Percentiles rank a stretch among this genome's conserved stretches.
phyloP scores from a whole-genome alignment of 2,797 vertebrate genomes.

The Coregonus sp. region DNA sequence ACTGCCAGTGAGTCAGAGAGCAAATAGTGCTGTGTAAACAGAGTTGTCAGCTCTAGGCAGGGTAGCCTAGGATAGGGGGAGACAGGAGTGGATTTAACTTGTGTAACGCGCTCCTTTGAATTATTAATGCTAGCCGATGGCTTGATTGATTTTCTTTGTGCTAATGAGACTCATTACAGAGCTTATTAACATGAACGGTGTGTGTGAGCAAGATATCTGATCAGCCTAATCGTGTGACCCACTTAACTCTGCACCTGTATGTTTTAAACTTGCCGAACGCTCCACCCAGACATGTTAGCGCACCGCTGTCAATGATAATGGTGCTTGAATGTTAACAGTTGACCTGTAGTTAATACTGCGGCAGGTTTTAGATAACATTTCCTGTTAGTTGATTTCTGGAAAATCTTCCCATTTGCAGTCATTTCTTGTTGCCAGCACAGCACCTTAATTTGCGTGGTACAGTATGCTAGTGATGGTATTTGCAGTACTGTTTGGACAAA shows the following conservation, averaged over 20 bases:
- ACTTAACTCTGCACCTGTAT: constrained; percentile 27
- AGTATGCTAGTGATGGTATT: constrained; percentile 36
- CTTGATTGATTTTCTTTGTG: constrained; percentile 75
- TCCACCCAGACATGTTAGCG: not conserved
- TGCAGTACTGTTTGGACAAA: constrained; percentile 57
- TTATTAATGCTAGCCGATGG: constrained; percentile 73
- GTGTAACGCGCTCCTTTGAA: constrained; percentile 63
- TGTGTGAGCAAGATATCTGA: constrained; percentile 63
- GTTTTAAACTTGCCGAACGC: constrained; percentile 14
- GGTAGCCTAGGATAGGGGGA: constrained; percentile 8
- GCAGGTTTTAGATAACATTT: constrained; percentile 20
- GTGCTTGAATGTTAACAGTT: constrained; percentile 47
- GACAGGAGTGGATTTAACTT: constrained; percentile 42
- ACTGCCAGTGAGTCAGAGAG: constrained; percentile 22
- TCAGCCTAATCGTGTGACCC: constrained; percentile 59
- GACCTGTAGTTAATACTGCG: constrained; percentile 33
- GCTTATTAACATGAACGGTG: constrained; percentile 66
- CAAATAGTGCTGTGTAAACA: constrained; percentile 40
- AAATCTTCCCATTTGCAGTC: constrained; percentile 24
- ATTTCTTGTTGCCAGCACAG: constrained; percentile 36
- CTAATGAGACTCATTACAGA: constrained; percentile 81
- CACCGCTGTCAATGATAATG: constrained; percentile 13
- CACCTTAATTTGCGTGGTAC: constrained; percentile 29
- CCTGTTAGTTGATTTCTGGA: constrained; percentile 17
- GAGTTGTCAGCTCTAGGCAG: constrained; percentile 40